These are phyloP conservation scores for Tenebrio molitor DNA, from an alignment of 1,140 invertebrate genomes.

Conservation along the genomic window DNA sequence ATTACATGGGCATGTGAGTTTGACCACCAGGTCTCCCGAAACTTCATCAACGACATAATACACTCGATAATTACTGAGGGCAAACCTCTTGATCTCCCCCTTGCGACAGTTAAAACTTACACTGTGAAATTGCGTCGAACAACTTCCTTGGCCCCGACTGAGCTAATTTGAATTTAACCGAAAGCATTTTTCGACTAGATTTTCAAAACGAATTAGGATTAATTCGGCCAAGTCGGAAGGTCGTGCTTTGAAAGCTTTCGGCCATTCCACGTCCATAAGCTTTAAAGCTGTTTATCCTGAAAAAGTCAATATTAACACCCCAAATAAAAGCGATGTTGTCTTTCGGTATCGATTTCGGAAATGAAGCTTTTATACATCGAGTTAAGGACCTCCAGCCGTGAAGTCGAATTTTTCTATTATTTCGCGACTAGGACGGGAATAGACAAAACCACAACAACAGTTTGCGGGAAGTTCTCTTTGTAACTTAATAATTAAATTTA, in stretches of 20 bases:
- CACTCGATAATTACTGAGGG: constrained; percentile 27
- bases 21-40: constrained; percentile 29
- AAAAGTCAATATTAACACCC: constrained; percentile 21
- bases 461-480: constrained; percentile 10
- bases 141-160: background rate
- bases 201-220: constrained; percentile 22
- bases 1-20: constrained; percentile 35
- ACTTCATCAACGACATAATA: constrained; percentile 33
- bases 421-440: background rate
- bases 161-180: background rate
- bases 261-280: background rate
- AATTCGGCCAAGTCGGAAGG: constrained; percentile 3
- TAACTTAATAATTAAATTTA: constrained; percentile 41
- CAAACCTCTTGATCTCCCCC: constrained; percentile 9
- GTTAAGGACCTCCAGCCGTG: too few species aligned
- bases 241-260: constrained; percentile 18
- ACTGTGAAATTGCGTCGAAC: constrained; percentile 1
- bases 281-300: constrained; percentile 24
- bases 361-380: background rate
- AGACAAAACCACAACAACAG: constrained; percentile 6
- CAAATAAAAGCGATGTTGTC: constrained; percentile 14
- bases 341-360: background rate
- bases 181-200: constrained; percentile 11
- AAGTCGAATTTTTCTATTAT: constrained; percentile 9
- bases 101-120: constrained; percentile 29